Base-by-base conservation (phyloP, 2,113 vertebrate genomes). In the Carassius carassius region DNA sequence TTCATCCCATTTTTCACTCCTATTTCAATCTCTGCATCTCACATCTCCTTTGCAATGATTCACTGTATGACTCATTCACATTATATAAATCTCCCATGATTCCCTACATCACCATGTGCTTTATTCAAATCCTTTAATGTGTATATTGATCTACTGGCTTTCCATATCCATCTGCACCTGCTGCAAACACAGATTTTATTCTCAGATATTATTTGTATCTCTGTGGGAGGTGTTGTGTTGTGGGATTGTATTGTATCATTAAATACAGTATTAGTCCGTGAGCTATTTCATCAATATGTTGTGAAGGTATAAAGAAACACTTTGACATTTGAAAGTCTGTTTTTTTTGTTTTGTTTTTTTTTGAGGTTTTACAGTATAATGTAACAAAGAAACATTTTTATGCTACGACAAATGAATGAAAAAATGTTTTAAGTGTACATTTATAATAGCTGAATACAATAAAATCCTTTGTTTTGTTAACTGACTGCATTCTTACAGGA, bases 81-180 rank as follows among this genome's bases (percentile, higher is more conserved):
- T 89, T 89, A 89, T 86, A 89, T 89, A 89, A 89, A 89, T 84
- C 82, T 87, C 73, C 65, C 54, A 84, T 87, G 84, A 86, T 86
- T 60, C 44, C 78, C 73, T 83, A 79, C 58, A 78, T 84, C 62
- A 63, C 77, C 70, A n/a, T 49, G 77, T 67, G 47, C 81, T 79
- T 56, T 78, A 81, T 87, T 86, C 35, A 73, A 78, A 83, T 76
- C 74, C 85, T 87, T 86, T 74, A 84, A 78, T 83, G 83, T 25
- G 65, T 67, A 23, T 86, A 86, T 78, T 86, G 86, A 86, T 87
- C 37, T 70, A 21, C 65, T 87, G 84, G 21, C n/a, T 49, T 73
- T 80, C 49, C 67, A 32, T 77, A 69, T 81, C 32, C 21, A 35
- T 41, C 47, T 56, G 6, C 75, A 60, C 79, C 54, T 81, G 77